Percentiles rank a stretch among this genome's conserved stretches.
phyloP scores from a whole-genome alignment of 1,140 invertebrate genomes.

The Camponotus pennsylvanicus region DNA sequence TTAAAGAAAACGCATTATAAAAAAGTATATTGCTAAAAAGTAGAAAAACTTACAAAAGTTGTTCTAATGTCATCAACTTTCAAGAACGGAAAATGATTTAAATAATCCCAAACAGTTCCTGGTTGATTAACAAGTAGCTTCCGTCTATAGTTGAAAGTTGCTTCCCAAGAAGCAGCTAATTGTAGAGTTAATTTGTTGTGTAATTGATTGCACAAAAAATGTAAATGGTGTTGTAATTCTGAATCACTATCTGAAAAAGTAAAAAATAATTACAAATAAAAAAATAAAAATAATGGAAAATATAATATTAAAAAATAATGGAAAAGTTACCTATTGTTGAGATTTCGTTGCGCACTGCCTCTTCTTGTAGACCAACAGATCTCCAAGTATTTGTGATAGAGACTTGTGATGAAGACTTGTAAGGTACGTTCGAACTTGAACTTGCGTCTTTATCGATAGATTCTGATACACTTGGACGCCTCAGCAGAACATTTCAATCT shows the following conservation, averaged over 20 bases:
- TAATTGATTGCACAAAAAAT: constrained; percentile 4
- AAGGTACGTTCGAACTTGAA: neutral
- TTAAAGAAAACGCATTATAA: neutral
- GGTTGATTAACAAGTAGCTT: neutral
- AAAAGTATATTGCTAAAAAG: neutral
- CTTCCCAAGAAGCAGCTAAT: constrained; percentile 11
- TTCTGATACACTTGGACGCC: neutral
- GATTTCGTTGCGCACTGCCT: neutral
- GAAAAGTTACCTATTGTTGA: constrained; percentile 5
- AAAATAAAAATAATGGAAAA: neutral
- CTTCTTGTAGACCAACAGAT: neutral
- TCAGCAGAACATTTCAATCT: constrained; percentile 3
- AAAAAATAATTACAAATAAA: constrained; percentile 1
- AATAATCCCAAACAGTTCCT: constrained; percentile 15
- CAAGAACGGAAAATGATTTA: neutral
- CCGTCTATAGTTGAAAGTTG: constrained; percentile 3
- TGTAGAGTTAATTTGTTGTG: neutral
- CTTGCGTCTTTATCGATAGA: neutral
- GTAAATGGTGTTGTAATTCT: neutral
- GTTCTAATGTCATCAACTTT: constrained; percentile 2
- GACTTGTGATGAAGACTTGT: neutral
- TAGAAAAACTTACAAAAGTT: constrained; percentile 17
- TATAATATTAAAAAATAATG: neutral
- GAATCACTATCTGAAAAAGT: neutral
- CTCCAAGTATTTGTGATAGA: neutral